Evolutionary conservation across 2,113 vertebrate species (phyloP).

Genomic region (Tylochromis polylepis): DNA sequence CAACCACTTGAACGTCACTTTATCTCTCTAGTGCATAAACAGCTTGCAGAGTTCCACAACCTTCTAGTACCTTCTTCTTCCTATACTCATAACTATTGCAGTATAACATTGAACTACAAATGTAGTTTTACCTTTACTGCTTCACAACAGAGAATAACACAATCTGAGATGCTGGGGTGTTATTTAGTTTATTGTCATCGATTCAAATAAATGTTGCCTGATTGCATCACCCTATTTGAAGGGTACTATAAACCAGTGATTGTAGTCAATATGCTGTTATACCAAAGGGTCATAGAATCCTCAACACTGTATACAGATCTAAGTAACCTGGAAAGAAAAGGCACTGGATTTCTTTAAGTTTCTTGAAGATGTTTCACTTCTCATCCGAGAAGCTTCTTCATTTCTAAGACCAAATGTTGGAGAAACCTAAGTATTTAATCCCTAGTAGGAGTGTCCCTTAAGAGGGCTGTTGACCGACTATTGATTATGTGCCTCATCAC

Average conservation of each 20-base stretch:
- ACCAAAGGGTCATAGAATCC: neutral
- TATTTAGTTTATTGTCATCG: neutral
- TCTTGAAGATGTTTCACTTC: neutral
- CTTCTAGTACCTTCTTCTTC: neutral
- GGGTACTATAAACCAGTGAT: neutral
- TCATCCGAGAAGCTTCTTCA: neutral
- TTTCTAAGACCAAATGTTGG: neutral
- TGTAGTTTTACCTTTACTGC: neutral
- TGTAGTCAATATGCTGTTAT: neutral
- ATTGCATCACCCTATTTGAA: neutral
- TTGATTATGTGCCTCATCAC: neutral
- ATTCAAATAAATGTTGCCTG: neutral
- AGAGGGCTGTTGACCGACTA: neutral
- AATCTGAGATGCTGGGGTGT: neutral
- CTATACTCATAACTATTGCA: neutral
- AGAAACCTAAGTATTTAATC: neutral
- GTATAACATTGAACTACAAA: neutral
- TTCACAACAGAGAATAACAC: neutral
- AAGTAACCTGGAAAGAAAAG: neutral
- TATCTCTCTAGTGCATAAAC: neutral
- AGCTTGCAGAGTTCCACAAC: neutral
- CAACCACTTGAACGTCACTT: neutral
- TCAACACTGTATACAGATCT: neutral
- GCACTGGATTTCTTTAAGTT: neutral
- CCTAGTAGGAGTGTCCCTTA: neutral